Evolutionary conservation across 2,888 invertebrate genomes (phyloP).

Genomic region (Drosophila vallismaia): DNA sequence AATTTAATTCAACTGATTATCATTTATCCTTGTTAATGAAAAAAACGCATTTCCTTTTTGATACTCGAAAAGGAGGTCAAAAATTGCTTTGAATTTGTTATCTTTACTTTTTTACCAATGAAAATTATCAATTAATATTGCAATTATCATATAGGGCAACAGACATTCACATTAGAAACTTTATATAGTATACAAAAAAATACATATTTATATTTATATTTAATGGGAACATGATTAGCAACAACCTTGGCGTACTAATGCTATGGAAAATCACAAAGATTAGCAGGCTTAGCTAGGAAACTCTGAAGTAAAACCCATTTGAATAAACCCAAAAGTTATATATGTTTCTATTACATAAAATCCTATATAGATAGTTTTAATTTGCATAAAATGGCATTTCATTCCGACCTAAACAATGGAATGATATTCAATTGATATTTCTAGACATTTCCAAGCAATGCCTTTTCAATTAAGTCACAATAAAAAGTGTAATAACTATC

Average conservation of each 20-base stretch:
- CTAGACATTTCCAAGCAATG: too few species aligned
- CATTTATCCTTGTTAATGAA: not conserved
- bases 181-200: not conserved
- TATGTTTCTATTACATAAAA: too few species aligned
- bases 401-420: too few species aligned
- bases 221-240: slow-evolving; percentile 69
- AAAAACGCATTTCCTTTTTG: too few species aligned
- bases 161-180: not conserved
- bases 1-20: not conserved
- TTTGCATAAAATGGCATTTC: too few species aligned
- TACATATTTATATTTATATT: slow-evolving; percentile 1
- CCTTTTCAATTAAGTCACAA: too few species aligned
- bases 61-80: not conserved
- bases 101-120: slow-evolving; percentile 1
- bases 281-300: not conserved
- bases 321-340: not conserved
- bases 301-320: not conserved
- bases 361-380: too few species aligned
- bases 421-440: too few species aligned
- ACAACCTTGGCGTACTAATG: slow-evolving; percentile 58
- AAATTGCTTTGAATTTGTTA: not conserved
- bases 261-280: slow-evolving; percentile 35
- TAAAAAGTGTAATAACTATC: too few species aligned
- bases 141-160: slow-evolving; percentile 1
- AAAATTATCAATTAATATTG: slow-evolving; percentile 1